A percentile compares a stretch with the other conserved stretches of the same genome.
These are phyloP conservation scores for Mythimna loreyi DNA, from an alignment of 2,888 invertebrate genomes.

Conservation along the genomic window DNA sequence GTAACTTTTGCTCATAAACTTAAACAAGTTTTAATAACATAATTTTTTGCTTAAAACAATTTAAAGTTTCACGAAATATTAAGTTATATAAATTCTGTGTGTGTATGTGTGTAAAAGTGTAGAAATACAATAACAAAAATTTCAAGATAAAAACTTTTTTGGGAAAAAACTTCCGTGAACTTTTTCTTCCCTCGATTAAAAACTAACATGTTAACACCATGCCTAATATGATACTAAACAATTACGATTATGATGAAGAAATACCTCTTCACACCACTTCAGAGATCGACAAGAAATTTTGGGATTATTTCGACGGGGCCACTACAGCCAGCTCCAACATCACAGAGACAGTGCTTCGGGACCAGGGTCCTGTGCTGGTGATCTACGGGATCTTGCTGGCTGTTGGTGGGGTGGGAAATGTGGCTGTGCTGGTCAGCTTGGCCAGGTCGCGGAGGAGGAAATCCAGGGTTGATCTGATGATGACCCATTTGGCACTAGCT, in stretches of 20 bases:
- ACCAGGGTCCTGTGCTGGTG: conserved; percentile 86
- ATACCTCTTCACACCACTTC: conserved; percentile 61
- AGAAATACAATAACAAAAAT: background rate
- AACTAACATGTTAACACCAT: conserved; percentile 56
- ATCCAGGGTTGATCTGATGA: conserved; percentile 94
- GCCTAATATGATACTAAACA: conserved; percentile 57
- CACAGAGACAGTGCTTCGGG: conserved; percentile 67
- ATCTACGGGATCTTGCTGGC: conserved; percentile 92
- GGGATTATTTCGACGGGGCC: conserved; percentile 82
- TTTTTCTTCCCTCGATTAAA: background rate
- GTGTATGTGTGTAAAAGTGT: background rate
- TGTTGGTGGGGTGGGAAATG: conserved; percentile 93
- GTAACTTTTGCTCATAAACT: background rate
- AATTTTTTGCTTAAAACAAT: background rate
- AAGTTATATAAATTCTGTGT: background rate
- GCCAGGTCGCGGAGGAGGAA: conserved; percentile 92
- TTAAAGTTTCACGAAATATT: too few species aligned
- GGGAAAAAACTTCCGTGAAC: background rate
- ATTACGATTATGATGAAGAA: conserved; percentile 62
- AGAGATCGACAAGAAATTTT: conserved; percentile 76
- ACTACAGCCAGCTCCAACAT: conserved; percentile 59
- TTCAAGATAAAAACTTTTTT: too few species aligned
- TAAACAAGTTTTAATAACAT: background rate
- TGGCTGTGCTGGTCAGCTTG: conserved; percentile 93
- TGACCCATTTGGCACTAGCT: conserved; percentile 94